Evolutionary conservation across 2,888 invertebrate species (phyloP), one percentile per base, ranked within the genome.

Genomic region (Chrysomela aeneicollis): DNA sequence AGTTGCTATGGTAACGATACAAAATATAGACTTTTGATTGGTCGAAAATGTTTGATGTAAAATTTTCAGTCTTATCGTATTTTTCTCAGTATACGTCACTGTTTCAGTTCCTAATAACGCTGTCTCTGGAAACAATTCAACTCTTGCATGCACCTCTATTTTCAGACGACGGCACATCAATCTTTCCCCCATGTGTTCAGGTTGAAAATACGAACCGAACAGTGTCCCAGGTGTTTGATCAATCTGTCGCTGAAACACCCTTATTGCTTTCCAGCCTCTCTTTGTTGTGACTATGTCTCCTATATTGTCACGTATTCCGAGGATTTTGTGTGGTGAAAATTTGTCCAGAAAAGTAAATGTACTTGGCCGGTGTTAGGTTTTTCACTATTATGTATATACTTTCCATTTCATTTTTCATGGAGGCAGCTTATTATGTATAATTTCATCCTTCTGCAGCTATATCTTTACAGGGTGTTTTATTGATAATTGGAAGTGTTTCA

Each of bases 151-250:
- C 71, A 71, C 72, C 73, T 71, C 72, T 70, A 70, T 72, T 74
- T 73, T 68, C 73, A 73, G 69, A 65, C 72, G 73, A 73, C 69
- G 69, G 69, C 74, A 74, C 74, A 75, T 75, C 75, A 74, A 75
- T 74, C 75, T 74, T 73, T 72, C 68, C 68, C 73, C 74, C 75
- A 75, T 75, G 71, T 74, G 75, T 72, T 73, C 73, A 74, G 73
- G 74, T 74, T 67, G 73, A 68, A 72, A 71, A 71, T 69, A 71
- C 71, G 73, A 70, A 64, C 60, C 58, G 52, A 42, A 42, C 42
- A 35, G 73, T 71, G 76, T 73, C 75, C 74, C 76, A 76, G 76
- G 76, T 76, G 76, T 76, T 76, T 76, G 76, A 76, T 76, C 76
- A 76, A 74, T 74, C 75, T 74, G 75, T 72, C 74, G 73, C 73